These are phyloP conservation scores for Noctua comes DNA, from an alignment of 2,888 invertebrate genomes.

Conservation along the genomic window DNA sequence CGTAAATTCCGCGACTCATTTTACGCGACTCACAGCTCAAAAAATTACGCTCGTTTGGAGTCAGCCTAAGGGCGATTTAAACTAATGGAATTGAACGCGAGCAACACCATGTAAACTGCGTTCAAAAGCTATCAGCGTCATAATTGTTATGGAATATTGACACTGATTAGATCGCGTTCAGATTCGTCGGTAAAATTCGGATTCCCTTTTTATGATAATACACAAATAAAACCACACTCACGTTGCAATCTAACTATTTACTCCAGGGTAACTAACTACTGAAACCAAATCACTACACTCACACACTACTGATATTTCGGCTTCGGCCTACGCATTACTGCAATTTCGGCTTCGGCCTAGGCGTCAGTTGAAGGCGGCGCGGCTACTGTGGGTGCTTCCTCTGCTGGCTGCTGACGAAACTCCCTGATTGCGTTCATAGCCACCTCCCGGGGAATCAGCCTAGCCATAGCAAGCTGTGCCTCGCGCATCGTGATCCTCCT, in stretches of 20 bases:
- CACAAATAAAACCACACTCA: slow-evolving; percentile 37
- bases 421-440: slow-evolving; percentile 43
- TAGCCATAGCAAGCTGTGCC: slow-evolving; percentile 17
- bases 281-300: slow-evolving; percentile 29
- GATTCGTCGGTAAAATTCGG: background rate
- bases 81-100: background rate
- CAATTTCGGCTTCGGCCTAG: background rate
- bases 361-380: too few species aligned
- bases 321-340: background rate
- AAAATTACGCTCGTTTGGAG: too few species aligned
- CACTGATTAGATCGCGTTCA: background rate
- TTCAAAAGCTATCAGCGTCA: background rate
- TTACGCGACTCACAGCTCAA: too few species aligned
- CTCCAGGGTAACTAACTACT: slow-evolving; percentile 10
- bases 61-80: background rate
- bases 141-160: background rate
- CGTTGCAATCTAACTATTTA: slow-evolving; percentile 29
- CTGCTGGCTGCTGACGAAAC: background rate
- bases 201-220: background rate
- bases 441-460: slow-evolving; percentile 31
- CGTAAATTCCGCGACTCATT: too few species aligned
- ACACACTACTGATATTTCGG: background rate
- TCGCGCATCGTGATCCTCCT: slow-evolving; percentile 22
- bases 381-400: too few species aligned
- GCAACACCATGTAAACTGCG: background rate